Evolutionary conservation across 23 tunicate species (phyloP).

Genomic region (Phallusia fumigata): DNA sequence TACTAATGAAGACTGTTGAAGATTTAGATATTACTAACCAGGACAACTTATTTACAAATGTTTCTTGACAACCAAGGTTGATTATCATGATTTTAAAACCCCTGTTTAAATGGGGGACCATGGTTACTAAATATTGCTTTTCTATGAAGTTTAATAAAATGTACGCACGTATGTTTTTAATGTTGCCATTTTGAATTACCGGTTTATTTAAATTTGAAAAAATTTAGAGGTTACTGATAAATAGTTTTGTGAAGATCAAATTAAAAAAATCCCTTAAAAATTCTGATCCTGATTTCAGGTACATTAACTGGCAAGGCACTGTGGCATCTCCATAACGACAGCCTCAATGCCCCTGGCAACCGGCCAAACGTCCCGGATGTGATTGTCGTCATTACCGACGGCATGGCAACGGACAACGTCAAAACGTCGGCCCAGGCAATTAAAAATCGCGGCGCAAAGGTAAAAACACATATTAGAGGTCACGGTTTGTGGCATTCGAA

Average conservation of each 20-base stretch:
- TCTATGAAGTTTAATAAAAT: too few relatives aligned
- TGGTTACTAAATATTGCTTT: too few relatives aligned
- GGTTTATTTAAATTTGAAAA: not conserved
- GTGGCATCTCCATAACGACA: conserved; percentile 28
- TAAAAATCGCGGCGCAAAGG: conserved; percentile 19
- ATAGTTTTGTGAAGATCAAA: not conserved
- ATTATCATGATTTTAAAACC: too few relatives aligned
- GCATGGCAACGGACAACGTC: conserved; percentile 49
- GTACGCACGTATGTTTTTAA: too few relatives aligned
- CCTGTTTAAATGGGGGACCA: too few relatives aligned
- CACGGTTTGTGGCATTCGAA: too few relatives aligned
- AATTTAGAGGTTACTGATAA: not conserved
- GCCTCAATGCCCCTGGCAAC: conserved; percentile 56
- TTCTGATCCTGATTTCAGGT: conserved; percentile 10
- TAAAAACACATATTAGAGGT: too few relatives aligned
- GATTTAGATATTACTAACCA: too few relatives aligned
- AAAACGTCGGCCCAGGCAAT: conserved; percentile 28
- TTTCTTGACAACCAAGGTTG: too few relatives aligned
- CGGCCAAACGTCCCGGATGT: conserved; percentile 64
- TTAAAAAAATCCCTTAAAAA: not conserved
- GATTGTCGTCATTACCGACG: conserved; percentile 63
- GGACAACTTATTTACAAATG: too few relatives aligned
- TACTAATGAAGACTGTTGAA: too few relatives aligned
- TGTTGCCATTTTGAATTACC: not conserved
- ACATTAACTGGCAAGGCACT: conserved; percentile 60